These are phyloP conservation scores for Gobius niger DNA, from an alignment of 2,113 vertebrate species.

Conservation along the genomic window DNA sequence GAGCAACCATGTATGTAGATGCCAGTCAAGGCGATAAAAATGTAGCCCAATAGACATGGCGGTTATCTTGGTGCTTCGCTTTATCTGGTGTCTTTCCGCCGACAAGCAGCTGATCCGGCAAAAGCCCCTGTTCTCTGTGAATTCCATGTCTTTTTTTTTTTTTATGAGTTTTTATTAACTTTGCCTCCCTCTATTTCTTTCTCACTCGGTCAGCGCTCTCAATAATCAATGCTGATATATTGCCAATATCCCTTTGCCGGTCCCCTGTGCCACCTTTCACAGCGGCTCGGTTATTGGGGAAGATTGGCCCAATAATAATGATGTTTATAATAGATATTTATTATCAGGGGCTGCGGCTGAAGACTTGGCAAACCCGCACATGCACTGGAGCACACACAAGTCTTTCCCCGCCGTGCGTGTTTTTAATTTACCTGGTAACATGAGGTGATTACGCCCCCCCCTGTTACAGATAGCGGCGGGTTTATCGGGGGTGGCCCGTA, in stretches of 20 bases:
- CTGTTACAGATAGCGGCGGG: constrained; percentile 57
- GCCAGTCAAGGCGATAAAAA: constrained; percentile 51
- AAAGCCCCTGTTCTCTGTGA: constrained; percentile 77
- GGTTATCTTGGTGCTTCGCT: constrained; percentile 37
- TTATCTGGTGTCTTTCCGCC: constrained; percentile 38
- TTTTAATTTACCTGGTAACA: constrained; percentile 74
- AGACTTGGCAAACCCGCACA: constrained; percentile 30
- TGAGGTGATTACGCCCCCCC: constrained; percentile 66
- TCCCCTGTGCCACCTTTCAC: constrained; percentile 80
- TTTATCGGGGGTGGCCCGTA: constrained; percentile 62
- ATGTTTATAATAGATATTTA: constrained; percentile 85
- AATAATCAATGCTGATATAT: constrained; percentile 86
- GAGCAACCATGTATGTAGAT: constrained; percentile 26
- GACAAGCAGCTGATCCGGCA: constrained; percentile 75
- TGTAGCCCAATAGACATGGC: constrained; percentile 27
- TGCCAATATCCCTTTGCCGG: constrained; percentile 78
- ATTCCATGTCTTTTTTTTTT: constrained; percentile 78
- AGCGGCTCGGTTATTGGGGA: constrained; percentile 72
- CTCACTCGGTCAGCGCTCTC: constrained; percentile 79
- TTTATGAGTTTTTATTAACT: constrained; percentile 87
- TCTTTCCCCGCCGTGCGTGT: constrained; percentile 42
- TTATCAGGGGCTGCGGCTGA: constrained; percentile 73
- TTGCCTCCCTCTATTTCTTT: constrained; percentile 66
- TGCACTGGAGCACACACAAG: constrained; percentile 22
- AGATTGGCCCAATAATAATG: constrained; percentile 82